Base-by-base conservation (phyloP, 2,888 invertebrate species). In the Eudemis profundana region DNA sequence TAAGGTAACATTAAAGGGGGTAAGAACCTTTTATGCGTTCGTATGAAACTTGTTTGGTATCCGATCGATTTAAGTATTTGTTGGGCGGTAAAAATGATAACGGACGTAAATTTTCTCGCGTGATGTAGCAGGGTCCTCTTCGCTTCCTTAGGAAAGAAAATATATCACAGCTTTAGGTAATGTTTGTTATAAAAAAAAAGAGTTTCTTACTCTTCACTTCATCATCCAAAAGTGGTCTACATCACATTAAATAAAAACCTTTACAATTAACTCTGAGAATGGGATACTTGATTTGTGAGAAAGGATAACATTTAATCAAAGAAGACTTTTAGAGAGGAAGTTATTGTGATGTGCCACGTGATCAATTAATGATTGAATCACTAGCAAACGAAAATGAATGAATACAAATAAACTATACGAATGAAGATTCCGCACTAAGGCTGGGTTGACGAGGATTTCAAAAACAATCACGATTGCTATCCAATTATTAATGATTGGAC, bases 131-230 rank as follows among this genome's bases (percentile, higher is more conserved):
- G 75, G 74, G 69, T 77, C 80, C 73, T 82, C 81, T 79, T 79
- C 78, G 53, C 71, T 70, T 75, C 88, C 87, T 89, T 85, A 60
- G 78, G 85, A 84, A 87, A 90, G 82, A 89, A 89, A 89, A 86
- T 68, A 83, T 72, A 79, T 71, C 79, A 85, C 79, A 82, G 73
- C 69, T 87, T 82, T 86, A 86, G 82, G 8, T n/a, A n/a, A n/a
- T 68, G 73, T 73, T 77, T 71, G 50, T 71, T 70, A 70, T 63
- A 65, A 40, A 68, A 65, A 65, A 40, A 68, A 65, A 61, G 54
- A 67, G 27, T 62, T 10, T 69, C 63, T 62, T 71, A 73, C 69
- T 70, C 69, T 69, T 59, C 64, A 70, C 63, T 71, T 70, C 69
- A 51, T n/a, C 27, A 27, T 42, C 49, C 73, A 70, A 70, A 69